Percentiles rank a stretch among this genome's conserved stretches.
Conservation (phyloP, 2,113 vertebrate species). For the Cryptotis parvus region DNA sequence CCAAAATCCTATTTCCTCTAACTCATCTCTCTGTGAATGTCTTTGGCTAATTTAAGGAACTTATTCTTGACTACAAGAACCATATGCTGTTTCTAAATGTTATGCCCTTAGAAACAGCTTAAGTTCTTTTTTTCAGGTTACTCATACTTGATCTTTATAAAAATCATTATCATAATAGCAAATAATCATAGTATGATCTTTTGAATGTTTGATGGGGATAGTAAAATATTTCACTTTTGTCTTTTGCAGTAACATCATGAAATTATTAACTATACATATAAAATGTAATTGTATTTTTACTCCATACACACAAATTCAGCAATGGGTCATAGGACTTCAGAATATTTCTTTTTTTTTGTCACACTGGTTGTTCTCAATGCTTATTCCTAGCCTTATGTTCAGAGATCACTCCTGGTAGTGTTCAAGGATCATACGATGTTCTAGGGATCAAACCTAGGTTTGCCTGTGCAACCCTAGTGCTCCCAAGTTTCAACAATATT, state of each 20-base stretch:
- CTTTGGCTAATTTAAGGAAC: constrained; percentile 71
- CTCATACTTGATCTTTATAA: constrained; percentile 68
- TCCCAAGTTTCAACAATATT: too few species aligned
- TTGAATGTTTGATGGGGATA: constrained; percentile 53
- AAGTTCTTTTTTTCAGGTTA: constrained; percentile 50
- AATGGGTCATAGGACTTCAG: background rate
- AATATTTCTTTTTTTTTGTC: background rate
- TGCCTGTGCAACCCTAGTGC: too few species aligned
- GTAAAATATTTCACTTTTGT: constrained; percentile 63
- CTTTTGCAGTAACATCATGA: constrained; percentile 44
- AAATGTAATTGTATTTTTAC: background rate
- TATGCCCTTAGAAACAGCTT: constrained; percentile 73
- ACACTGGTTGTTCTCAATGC: too few species aligned
- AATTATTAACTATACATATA: constrained; percentile 12
- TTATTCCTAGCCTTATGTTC: too few species aligned
- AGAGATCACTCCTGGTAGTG: too few species aligned
- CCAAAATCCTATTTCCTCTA: constrained; percentile 57
- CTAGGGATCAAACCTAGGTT: too few species aligned
- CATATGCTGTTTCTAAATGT: constrained; percentile 81
- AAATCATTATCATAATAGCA: constrained; percentile 63
- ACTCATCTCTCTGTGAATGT: constrained; percentile 64
- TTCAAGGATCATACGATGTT: too few species aligned
- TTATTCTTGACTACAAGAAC: constrained; percentile 72
- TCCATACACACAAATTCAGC: background rate
- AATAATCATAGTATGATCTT: constrained; percentile 62